Percentiles rank a stretch among this genome's conserved stretches.
Evolutionary conservation across 2,797 vertebrate species (phyloP).

Genomic region (Ptychadena robeensis): DNA sequence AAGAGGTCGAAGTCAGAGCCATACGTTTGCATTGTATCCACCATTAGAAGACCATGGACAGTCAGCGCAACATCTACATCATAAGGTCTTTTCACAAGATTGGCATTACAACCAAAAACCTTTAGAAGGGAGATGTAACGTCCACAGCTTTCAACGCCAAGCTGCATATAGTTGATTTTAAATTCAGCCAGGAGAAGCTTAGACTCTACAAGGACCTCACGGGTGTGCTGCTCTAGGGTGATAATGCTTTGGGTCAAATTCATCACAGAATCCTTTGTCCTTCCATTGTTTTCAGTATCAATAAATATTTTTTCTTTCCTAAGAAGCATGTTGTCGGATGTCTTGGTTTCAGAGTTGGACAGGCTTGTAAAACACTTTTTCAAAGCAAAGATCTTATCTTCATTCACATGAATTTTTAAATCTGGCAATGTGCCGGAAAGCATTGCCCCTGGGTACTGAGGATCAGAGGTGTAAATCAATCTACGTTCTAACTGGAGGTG

Average conservation of each 20-base stretch:
- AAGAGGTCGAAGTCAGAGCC: slow-evolving; percentile 96
- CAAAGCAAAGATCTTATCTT: slow-evolving; percentile 93
- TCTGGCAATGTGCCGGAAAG: slow-evolving; percentile 92
- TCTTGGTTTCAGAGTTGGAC: slow-evolving; percentile 73
- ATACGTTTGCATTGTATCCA: slow-evolving; percentile 95
- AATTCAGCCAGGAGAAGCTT: slow-evolving; percentile 94
- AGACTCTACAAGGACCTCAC: slow-evolving; percentile 94
- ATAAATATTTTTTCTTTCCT: slow-evolving; percentile 89
- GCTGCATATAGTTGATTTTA: slow-evolving; percentile 95
- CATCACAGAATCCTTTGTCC: slow-evolving; percentile 87
- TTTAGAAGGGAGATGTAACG: slow-evolving; percentile 97
- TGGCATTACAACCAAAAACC: slow-evolving; percentile 93
- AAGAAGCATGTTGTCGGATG: slow-evolving; percentile 77
- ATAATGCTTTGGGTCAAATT: slow-evolving; percentile 93
- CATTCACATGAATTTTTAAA: slow-evolving; percentile 95
- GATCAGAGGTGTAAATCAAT: slow-evolving; percentile 94
- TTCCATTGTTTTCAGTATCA: slow-evolving; percentile 83
- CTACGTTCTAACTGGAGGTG: slow-evolving; percentile 91
- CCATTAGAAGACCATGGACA: slow-evolving; percentile 92
- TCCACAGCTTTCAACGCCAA: slow-evolving; percentile 92
- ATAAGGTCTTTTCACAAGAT: slow-evolving; percentile 96
- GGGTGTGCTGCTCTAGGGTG: slow-evolving; percentile 90
- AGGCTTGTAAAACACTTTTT: slow-evolving; percentile 87
- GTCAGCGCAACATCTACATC: slow-evolving; percentile 92
- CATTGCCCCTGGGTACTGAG: slow-evolving; percentile 93